Conservation (phyloP, 2,797 vertebrate species). For the Danio kyathit region DNA sequence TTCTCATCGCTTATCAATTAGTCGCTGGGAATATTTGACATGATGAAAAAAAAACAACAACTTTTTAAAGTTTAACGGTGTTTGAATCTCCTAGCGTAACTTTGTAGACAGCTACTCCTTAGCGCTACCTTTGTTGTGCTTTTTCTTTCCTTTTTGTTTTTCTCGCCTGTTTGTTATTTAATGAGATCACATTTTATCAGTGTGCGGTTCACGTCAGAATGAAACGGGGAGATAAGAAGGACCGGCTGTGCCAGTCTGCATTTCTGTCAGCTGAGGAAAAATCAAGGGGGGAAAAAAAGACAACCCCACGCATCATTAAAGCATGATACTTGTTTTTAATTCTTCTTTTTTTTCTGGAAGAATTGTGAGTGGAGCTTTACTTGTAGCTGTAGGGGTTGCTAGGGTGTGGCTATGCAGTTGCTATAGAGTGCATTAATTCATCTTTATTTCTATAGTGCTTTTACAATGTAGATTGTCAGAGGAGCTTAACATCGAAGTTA, state of each 20-base stretch:
- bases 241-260: neutral
- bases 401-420: neutral
- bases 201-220: constrained; percentile 19
- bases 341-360: neutral
- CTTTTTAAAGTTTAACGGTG: neutral
- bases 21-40: constrained; percentile 12
- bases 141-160: constrained; percentile 11
- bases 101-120: constrained; percentile 12
- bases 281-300: neutral
- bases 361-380: neutral
- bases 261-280: constrained; percentile 12
- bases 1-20: constrained; percentile 51
- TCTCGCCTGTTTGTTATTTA: constrained; percentile 33
- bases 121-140: constrained; percentile 21
- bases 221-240: constrained; percentile 13
- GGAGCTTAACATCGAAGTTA: too few relatives aligned
- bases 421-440: too few relatives aligned
- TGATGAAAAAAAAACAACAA: constrained; percentile 27
- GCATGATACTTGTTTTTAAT: neutral
- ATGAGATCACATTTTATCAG: constrained; percentile 51
- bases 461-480: too few relatives aligned
- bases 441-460: too few relatives aligned
- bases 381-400: neutral
- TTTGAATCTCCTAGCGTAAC: neutral
- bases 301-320: constrained; percentile 26